A percentile compares a stretch with the other conserved stretches of the same genome.
Conservation (phyloP, 2,113 vertebrate genomes). For the Phainopepla nitens region DNA sequence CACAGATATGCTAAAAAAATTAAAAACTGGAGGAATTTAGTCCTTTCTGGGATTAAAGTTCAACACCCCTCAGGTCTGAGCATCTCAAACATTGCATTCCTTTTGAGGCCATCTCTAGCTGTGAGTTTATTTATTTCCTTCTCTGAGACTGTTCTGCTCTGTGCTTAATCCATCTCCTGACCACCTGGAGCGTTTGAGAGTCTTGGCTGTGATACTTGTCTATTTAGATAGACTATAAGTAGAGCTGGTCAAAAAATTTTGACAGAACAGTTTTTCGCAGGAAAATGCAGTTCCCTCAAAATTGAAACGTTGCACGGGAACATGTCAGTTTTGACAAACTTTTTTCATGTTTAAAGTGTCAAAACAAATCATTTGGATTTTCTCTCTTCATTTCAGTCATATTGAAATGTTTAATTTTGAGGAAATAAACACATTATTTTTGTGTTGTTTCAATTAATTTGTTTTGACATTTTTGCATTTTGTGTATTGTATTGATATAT, state of each 20-base stretch:
- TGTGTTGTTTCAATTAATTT: constrained; percentile 49
- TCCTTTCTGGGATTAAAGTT: not conserved
- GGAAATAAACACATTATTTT: constrained; percentile 20
- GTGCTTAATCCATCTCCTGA: constrained; percentile 53
- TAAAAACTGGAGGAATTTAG: not conserved
- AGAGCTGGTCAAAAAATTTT: constrained; percentile 59
- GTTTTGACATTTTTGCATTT: constrained; percentile 26
- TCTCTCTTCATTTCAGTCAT: not conserved
- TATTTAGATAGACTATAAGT: constrained; percentile 38
- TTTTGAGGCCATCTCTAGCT: not conserved
- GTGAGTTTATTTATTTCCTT: constrained; percentile 41
- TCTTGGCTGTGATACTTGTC: constrained; percentile 50
- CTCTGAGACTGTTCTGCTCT: constrained; percentile 29
- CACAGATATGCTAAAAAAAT: not conserved
- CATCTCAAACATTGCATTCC: not conserved
- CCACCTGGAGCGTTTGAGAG: constrained; percentile 54
- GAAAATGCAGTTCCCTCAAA: not conserved
- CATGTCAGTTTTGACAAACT: constrained; percentile 36
- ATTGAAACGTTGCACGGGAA: constrained; percentile 2
- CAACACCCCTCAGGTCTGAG: not conserved
- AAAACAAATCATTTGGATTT: constrained; percentile 45
- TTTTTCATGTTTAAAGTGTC: constrained; percentile 29
- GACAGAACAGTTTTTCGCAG: constrained; percentile 46
- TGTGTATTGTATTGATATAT: not conserved
- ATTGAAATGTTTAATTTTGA: not conserved